phyloP scores from a whole-genome alignment of 2,113 vertebrate genomes.

The Scatophagus argus region DNA sequence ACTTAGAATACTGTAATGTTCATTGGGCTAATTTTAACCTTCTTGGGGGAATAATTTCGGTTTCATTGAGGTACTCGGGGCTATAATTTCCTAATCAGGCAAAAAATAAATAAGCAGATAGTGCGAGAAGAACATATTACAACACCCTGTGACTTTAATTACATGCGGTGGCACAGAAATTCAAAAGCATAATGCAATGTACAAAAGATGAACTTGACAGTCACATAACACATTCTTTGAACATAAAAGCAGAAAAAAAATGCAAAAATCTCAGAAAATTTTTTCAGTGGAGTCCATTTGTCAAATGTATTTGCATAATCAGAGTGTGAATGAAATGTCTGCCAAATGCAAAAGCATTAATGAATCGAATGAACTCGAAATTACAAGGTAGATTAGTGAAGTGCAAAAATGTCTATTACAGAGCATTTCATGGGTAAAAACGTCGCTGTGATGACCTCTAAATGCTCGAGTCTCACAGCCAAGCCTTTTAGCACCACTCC shows the following conservation, averaged over 20 bases:
- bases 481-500: conserved; percentile 40
- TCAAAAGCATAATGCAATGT: neutral
- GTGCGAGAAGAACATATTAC: neutral
- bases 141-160: neutral
- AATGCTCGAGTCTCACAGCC: conserved; percentile 32
- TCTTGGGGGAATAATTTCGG: neutral
- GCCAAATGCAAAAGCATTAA: conserved; percentile 29
- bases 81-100: neutral
- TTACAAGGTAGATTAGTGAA: conserved; percentile 10
- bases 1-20: conserved; percentile 10
- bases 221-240: neutral
- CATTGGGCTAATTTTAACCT: too few species aligned
- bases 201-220: neutral
- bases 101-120: neutral
- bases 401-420: conserved; percentile 36
- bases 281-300: conserved; percentile 32
- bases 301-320: neutral
- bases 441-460: conserved; percentile 28
- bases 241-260: conserved; percentile 9
- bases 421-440: conserved; percentile 21
- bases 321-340: neutral
- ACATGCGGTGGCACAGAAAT: neutral
- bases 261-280: neutral
- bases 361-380: conserved; percentile 27
- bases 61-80: neutral